Evolutionary conservation across 2,797 vertebrate species (phyloP).

Genomic region (Karalla daura): DNA sequence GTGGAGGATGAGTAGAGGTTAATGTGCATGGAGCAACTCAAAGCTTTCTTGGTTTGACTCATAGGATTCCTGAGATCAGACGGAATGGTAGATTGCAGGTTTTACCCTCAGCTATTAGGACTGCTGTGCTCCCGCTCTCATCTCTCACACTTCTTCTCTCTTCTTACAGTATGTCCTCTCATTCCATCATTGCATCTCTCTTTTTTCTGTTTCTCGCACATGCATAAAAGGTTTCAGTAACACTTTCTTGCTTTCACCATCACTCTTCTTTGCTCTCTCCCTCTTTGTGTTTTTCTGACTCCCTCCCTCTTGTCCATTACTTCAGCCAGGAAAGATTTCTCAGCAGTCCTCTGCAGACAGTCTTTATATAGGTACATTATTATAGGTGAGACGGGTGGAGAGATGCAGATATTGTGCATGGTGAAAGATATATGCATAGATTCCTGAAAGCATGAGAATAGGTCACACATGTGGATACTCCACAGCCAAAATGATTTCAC

Average conservation of each 20-base stretch:
- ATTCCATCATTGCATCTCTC: constrained; percentile 18
- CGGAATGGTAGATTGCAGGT: constrained; percentile 74
- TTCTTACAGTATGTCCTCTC: constrained; percentile 6
- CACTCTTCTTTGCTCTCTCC: constrained; percentile 35
- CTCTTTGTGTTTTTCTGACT: constrained; percentile 22
- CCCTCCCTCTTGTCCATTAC: constrained; percentile 52
- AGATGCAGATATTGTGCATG: constrained; percentile 64
- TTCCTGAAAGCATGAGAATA: constrained; percentile 45
- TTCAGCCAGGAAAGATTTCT: constrained; percentile 60
- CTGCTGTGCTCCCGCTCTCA: constrained; percentile 52
- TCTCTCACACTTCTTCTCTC: constrained; percentile 25
- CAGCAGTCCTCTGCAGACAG: constrained; percentile 67
- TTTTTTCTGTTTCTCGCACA: constrained; percentile 18
- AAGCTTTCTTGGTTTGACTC: constrained; percentile 70
- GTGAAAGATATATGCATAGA: constrained; percentile 28
- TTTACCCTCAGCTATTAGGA: constrained; percentile 66
- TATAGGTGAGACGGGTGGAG: constrained; percentile 71
- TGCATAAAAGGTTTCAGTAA: constrained; percentile 38
- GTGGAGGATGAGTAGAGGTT: constrained; percentile 67
- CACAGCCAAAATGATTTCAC: constrained; percentile 54
- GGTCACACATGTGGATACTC: constrained; percentile 52
- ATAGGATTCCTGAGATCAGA: constrained; percentile 69
- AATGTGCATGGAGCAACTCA: constrained; percentile 69
- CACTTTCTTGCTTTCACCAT: constrained; percentile 50
- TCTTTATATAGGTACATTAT: constrained; percentile 70